Base-by-base conservation (phyloP, 1,140 invertebrate species). In the Halesus radiatus region DNA sequence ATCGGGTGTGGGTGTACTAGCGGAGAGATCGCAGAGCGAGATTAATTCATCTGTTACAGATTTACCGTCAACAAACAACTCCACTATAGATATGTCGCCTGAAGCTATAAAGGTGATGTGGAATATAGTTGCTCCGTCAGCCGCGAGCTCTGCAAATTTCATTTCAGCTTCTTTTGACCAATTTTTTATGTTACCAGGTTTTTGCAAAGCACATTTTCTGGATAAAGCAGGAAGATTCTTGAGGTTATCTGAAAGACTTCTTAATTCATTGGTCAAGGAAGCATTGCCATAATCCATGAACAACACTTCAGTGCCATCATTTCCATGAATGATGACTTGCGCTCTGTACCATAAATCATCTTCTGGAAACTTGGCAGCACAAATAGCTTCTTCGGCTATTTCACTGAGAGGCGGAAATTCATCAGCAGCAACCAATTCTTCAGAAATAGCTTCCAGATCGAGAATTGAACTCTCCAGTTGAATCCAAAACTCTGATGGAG, bases 211-310 rank as follows among this genome's bases (percentile, higher is more conserved):
- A 83, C 93, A 94, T 83, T 92, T 91, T 83, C 91, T 90, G 0
- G 93, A 92, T 0, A 94, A 84, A 6, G 91, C 88, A 6, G 92
- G 91, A 78, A 92, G 88, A 15, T 88, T 85, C 26, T 92, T 89
- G 4, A 95, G 86, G 76, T 93, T 91, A 75, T 92, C 90, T 1
- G 94, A 93, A 20, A 95, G 86, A 83, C 89, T 89, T 32, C 91
- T 86, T 50, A 94, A 86, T 84, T 92, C 90, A 23, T 88, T 90
- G 0, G 91, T 90, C 7, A 90, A 88, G 13, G 92, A 92, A 0
- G 92, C 92, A 85, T 95, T 95, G 22, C 94, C 94, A 84, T 95
- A 95, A 87, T 95, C 94, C 85, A 94, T 92, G 84, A 94, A 94
- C 1, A 93, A 84, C 1, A 94, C 93, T 87, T 94, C 92, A 4